Percentiles rank a stretch among this genome's conserved stretches.
Evolutionary conservation across 2,797 vertebrate species (phyloP).

Genomic region (Melanotaenia pygmaea): DNA sequence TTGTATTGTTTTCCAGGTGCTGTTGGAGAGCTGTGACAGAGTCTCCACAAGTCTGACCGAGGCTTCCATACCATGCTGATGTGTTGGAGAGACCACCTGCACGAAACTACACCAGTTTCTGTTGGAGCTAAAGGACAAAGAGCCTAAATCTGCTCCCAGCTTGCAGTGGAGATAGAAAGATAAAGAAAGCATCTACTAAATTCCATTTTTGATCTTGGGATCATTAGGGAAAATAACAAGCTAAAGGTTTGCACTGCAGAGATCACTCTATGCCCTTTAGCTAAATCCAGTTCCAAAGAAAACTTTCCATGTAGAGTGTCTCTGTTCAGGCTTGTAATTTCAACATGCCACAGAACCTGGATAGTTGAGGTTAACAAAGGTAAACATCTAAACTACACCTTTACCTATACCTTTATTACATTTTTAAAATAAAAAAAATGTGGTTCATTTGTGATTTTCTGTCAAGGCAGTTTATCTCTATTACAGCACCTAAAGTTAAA

Average conservation of each 20-base stretch:
- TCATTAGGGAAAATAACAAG: constrained; percentile 59
- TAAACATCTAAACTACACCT: constrained; percentile 42
- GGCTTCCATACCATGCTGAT: constrained; percentile 30
- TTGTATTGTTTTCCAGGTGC: constrained; percentile 67
- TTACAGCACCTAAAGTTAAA: not conserved
- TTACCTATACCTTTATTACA: not conserved
- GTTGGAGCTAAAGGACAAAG: constrained; percentile 51
- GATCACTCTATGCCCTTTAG: constrained; percentile 32
- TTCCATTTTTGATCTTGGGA: constrained; percentile 43
- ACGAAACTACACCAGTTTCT: constrained; percentile 16
- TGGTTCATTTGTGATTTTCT: constrained; percentile 1
- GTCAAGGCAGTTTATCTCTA: too few species aligned
- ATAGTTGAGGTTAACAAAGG: constrained; percentile 62
- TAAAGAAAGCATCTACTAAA: constrained; percentile 37
- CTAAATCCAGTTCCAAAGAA: constrained; percentile 43
- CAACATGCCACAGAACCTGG: constrained; percentile 60
- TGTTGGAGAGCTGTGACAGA: constrained; percentile 40
- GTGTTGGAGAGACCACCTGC: constrained; percentile 38
- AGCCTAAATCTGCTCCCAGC: constrained; percentile 40
- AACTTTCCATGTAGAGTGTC: constrained; percentile 36
- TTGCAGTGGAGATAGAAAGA: constrained; percentile 32
- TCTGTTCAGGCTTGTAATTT: constrained; percentile 29
- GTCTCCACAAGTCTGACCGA: constrained; percentile 35
- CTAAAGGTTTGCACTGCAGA: constrained; percentile 61
- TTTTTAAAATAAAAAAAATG: constrained; percentile 18